Conservation (phyloP, 1,140 invertebrate species). For the Pectinophora gossypiella region DNA sequence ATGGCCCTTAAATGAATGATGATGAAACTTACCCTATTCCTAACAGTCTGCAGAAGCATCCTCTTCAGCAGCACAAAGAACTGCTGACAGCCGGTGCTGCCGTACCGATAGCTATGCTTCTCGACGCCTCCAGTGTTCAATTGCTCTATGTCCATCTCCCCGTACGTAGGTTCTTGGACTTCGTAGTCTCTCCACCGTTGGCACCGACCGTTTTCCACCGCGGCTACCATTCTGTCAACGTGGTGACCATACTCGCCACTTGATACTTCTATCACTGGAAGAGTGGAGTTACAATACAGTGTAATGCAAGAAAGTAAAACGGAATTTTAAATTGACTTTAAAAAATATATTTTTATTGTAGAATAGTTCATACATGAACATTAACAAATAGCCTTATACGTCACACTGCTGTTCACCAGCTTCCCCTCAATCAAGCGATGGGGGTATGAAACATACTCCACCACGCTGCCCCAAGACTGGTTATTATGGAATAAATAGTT, state of each 20-base stretch:
- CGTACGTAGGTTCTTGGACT: conserved; percentile 13
- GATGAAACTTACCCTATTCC: conserved; percentile 81
- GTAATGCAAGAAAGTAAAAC: too few species aligned
- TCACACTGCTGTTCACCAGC: too few species aligned
- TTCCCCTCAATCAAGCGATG: too few species aligned
- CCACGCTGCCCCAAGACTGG: too few species aligned
- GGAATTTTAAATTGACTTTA: too few species aligned
- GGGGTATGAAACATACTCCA: too few species aligned
- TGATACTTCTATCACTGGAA: conserved; percentile 86
- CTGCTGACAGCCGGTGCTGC: conserved; percentile 78
- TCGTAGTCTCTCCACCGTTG: conserved; percentile 64
- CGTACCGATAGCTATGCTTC: conserved; percentile 72
- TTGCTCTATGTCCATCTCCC: conserved; percentile 45
- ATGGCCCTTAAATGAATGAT: too few species aligned
- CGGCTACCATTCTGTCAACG: conserved; percentile 78
- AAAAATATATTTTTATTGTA: too few species aligned
- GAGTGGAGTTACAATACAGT: too few species aligned
- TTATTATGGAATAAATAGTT: not conserved
- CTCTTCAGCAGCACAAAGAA: conserved; percentile 79
- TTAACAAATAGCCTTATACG: too few species aligned
- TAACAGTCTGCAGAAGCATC: conserved; percentile 83
- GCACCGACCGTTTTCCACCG: conserved; percentile 78
- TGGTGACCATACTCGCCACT: conserved; percentile 84
- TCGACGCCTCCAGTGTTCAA: conserved; percentile 44
- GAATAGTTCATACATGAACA: too few species aligned